Evolutionary conservation across 2,888 invertebrate species (phyloP).

Genomic region (Graphium colonna): DNA sequence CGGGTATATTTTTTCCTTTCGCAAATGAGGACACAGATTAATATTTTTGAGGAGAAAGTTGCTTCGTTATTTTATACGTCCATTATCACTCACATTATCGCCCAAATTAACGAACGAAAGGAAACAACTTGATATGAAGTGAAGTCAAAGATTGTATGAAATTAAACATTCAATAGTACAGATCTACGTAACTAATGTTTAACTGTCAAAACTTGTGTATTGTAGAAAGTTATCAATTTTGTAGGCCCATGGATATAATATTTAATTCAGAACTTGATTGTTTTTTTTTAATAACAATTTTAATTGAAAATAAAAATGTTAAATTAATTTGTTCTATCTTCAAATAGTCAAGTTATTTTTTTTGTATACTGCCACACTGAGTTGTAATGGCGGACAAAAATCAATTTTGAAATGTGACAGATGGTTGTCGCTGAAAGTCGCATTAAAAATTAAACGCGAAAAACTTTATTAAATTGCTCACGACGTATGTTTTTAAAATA

Average conservation of each 20-base stretch:
- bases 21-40: slow-evolving; percentile 23
- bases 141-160: not conserved
- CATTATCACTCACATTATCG: slow-evolving; percentile 49
- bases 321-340: too few species aligned
- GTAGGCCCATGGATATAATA: not conserved
- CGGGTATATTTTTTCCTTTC: slow-evolving; percentile 14
- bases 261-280: not conserved
- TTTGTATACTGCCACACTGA: slow-evolving; percentile 28
- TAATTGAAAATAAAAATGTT: too few species aligned
- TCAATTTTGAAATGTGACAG: slow-evolving; percentile 73
- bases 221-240: not conserved
- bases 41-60: slow-evolving; percentile 41
- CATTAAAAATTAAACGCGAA: slow-evolving; percentile 14
- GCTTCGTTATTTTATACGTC: slow-evolving; percentile 43
- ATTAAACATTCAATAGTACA: slow-evolving; percentile 15
- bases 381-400: slow-evolving; percentile 69
- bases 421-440: slow-evolving; percentile 20
- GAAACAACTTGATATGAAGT: slow-evolving; percentile 25
- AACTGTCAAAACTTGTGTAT: slow-evolving; percentile 3
- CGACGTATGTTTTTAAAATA: not conserved
- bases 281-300: too few species aligned
- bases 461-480: slow-evolving; percentile 7
- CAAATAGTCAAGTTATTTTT: slow-evolving; percentile 3
- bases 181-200: not conserved
- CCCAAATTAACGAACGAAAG: slow-evolving; percentile 45